phyloP scores from a whole-genome alignment of 1,140 invertebrate species.

The Aphidius ervi region DNA sequence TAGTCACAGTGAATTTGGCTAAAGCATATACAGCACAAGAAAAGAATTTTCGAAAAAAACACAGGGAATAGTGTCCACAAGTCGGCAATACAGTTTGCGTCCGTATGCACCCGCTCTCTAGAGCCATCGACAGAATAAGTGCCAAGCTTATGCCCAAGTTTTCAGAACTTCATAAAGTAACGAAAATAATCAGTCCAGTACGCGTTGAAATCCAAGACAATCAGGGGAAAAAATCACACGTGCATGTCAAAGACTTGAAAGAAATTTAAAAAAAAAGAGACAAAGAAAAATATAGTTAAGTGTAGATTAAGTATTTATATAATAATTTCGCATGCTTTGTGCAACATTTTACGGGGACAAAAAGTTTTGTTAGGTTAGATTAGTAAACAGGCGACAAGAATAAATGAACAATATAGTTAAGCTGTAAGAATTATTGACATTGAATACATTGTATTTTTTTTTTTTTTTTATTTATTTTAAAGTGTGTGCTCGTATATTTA shows the following conservation, averaged over 20 bases:
- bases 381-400: no score
- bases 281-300: no score
- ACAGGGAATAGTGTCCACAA: slow-evolving; percentile 1
- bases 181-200: background rate
- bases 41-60: slow-evolving; percentile 3
- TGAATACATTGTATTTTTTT: no score
- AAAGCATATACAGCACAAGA: slow-evolving; percentile 1
- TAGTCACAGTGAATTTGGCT: slow-evolving; percentile 5
- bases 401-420: no score
- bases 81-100: background rate
- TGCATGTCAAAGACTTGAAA: slow-evolving; percentile 4
- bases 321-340: no score
- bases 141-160: slow-evolving; percentile 6
- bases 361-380: no score
- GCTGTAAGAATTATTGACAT: no score
- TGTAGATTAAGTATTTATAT: no score
- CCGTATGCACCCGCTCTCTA: background rate
- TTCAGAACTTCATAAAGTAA: background rate
- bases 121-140: background rate
- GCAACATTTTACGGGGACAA: no score
- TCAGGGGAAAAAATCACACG: background rate
- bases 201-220: background rate
- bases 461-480: no score
- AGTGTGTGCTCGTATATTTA: no score
- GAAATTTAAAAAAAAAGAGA: background rate